These are phyloP conservation scores for Sorex maritimensis DNA, from an alignment of 2,797 vertebrate genomes.

Conservation along the genomic window DNA sequence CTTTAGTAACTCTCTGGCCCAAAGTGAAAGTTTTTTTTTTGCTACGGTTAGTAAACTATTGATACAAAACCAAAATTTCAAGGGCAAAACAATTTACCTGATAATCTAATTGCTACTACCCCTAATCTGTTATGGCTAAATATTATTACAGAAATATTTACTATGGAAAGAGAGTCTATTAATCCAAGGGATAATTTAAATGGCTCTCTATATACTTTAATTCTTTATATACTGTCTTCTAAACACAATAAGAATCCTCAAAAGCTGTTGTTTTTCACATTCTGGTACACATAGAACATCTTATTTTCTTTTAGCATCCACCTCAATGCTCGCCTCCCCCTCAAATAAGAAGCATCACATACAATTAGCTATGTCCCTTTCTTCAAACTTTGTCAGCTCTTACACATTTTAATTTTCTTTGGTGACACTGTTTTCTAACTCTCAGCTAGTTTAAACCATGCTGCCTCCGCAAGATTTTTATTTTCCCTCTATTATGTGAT, in stretches of 20 bases:
- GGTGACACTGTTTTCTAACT: background rate
- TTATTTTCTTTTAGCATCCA: background rate
- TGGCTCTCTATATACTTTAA: background rate
- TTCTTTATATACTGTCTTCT: constrained; percentile 31
- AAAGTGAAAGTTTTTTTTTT: background rate
- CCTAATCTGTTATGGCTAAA: no score
- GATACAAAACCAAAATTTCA: background rate
- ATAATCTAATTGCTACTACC: constrained; percentile 28
- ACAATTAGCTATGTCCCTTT: constrained; percentile 42
- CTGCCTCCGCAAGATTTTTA: constrained; percentile 53
- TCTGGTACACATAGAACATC: background rate
- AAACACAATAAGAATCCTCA: background rate
- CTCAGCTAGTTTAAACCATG: background rate
- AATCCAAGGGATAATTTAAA: background rate
- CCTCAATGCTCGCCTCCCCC: constrained; percentile 15
- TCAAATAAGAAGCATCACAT: background rate
- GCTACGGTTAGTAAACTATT: background rate
- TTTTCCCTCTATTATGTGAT: constrained; percentile 46
- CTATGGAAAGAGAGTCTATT: background rate
- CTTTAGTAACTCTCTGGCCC: background rate
- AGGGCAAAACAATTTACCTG: background rate
- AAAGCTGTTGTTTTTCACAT: constrained; percentile 65
- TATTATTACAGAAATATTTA: background rate
- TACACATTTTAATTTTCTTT: constrained; percentile 18
- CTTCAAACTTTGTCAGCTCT: background rate